These are phyloP conservation scores for Petrocephalus sullivani DNA, from an alignment of 2,797 vertebrate species.

Conservation along the genomic window DNA sequence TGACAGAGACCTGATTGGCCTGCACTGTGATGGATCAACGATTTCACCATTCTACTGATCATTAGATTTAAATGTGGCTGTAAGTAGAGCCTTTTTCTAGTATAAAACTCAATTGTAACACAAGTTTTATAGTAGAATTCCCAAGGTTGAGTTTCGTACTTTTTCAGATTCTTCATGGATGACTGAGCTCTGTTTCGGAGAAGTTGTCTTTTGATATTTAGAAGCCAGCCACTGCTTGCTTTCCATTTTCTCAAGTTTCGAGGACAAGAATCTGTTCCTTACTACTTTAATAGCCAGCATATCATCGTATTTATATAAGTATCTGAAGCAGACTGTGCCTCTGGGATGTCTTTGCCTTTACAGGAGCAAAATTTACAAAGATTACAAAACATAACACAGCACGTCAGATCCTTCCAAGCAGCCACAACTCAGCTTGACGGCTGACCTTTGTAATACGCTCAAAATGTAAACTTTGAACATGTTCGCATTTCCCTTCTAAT, in stretches of 20 bases:
- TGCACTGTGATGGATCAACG: constrained; percentile 5
- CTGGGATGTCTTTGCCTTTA: neutral
- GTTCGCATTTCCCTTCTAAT: constrained; percentile 40
- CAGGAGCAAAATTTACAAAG: constrained; percentile 18
- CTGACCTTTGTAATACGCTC: constrained; percentile 56
- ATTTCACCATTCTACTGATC: neutral
- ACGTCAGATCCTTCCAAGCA: constrained; percentile 55
- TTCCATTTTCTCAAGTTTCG: neutral
- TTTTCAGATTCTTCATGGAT: neutral
- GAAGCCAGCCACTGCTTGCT: neutral
- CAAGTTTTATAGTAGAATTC: neutral
- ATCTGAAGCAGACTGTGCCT: neutral
- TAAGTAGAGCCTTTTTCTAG: neutral
- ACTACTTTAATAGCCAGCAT: neutral
- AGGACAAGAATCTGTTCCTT: neutral
- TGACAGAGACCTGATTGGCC: neutral
- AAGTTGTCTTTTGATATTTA: neutral
- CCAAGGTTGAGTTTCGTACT: neutral
- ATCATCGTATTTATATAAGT: neutral
- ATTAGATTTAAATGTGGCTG: neutral
- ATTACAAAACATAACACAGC: constrained; percentile 44
- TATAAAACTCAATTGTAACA: neutral
- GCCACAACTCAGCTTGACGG: constrained; percentile 43
- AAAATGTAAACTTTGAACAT: constrained; percentile 16
- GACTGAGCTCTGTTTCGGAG: neutral